Base-by-base conservation (phyloP, 2,797 vertebrate genomes). In the Synanceia verrucosa region DNA sequence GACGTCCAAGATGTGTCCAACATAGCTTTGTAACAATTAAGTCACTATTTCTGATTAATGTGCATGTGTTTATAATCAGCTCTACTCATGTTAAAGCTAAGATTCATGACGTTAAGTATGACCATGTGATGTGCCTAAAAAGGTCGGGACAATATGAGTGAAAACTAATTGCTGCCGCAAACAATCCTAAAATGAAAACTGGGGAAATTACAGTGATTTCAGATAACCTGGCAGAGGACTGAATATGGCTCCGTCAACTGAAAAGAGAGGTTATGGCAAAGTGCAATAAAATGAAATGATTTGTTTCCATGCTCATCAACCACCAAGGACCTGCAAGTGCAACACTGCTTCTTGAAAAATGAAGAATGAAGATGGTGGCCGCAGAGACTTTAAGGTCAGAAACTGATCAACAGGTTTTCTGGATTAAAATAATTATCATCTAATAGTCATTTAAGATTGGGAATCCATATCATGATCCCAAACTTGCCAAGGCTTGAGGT, bases 341-440 rank as follows among this genome's bases (percentile, higher is more conserved):
- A 51, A 43, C 26, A 31, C 41, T 60, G 34, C 41, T 39, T 53
- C 4, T n/a, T 11, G 8, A 19, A 57, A 46, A 18, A 23, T 44
- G 52, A 44, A 50, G 33, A 18, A 13, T 36, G 3, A 50, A 8
- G 34, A 0, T 53, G 36, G 6, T 43, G 48, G 34, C 4, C 4
- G 3, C 14, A n/a, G 21, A 11, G 31, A 31, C 5, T 3, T 47
- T 47, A 34, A 62, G 8, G 37, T 55, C 24, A 21, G 2, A 37
- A 56, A 50, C 19, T 37, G 21, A 36, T 59, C 29, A 46, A 50
- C 26, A 50, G 61, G 2, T 65, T 64, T 24, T 57, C 60, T 63
- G 26, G 43, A 78, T 71, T 76, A 31, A 65, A 75, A 31, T 26
- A 28, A 73, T 65, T 5, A 43, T 37, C 72, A 60, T 29, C 2